Percentiles rank a stretch among this genome's conserved stretches.
Evolutionary conservation across 2,888 invertebrate species (phyloP).

Genomic region (Ichneumon xanthorius): DNA sequence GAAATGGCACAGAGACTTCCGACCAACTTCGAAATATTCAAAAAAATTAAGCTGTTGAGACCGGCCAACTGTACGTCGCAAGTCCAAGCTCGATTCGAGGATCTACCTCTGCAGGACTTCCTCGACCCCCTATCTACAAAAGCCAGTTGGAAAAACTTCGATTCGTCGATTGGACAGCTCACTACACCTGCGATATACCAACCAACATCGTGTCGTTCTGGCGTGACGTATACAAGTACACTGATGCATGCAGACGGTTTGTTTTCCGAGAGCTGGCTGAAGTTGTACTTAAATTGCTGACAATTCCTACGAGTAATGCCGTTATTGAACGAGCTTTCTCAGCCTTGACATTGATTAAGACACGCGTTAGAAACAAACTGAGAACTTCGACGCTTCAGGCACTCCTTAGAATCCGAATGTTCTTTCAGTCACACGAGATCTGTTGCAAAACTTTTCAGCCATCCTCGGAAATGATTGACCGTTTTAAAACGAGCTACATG

Average conservation of each 20-base stretch:
- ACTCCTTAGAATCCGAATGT: constrained; percentile 33
- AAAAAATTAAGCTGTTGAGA: not conserved
- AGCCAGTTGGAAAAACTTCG: constrained; percentile 32
- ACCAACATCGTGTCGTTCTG: constrained; percentile 3
- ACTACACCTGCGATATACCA: constrained; percentile 15
- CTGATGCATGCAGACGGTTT: constrained; percentile 25
- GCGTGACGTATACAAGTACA: constrained; percentile 27
- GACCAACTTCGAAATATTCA: constrained; percentile 9
- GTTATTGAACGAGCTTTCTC: constrained; percentile 30
- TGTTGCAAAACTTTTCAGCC: too few species aligned
- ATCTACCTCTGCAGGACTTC: constrained; percentile 26
- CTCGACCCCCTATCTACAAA: constrained; percentile 14
- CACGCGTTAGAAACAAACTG: constrained; percentile 35
- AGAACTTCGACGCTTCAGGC: constrained; percentile 37
- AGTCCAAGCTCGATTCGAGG: constrained; percentile 15
- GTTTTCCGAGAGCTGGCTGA: constrained; percentile 31
- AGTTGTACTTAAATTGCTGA: constrained; percentile 26
- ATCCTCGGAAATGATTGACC: not conserved
- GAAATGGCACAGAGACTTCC: constrained; percentile 29
- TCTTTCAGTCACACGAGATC: too few species aligned
- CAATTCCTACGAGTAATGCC: constrained; percentile 38
- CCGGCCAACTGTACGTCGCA: not conserved
- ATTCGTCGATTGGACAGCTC: constrained; percentile 28
- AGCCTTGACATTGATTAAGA: constrained; percentile 30
- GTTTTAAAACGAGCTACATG: constrained; percentile 45